A percentile compares a stretch with the other conserved stretches of the same genome.
phyloP scores from a whole-genome alignment of 2,888 invertebrate species.

The Xanthorhoe designata region DNA sequence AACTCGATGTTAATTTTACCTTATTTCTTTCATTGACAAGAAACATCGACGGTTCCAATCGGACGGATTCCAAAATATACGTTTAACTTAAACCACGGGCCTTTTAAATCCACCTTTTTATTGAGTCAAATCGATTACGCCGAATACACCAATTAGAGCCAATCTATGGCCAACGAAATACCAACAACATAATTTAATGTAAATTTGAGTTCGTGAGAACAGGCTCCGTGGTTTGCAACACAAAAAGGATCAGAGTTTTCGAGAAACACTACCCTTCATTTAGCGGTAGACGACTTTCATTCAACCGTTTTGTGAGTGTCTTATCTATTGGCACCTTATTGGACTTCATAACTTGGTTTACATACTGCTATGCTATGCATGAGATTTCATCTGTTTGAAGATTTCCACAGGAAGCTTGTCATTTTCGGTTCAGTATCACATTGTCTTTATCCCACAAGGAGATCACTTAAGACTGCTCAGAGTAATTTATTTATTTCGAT shows the following conservation, averaged over 20 bases:
- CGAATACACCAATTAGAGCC: constrained; percentile 42
- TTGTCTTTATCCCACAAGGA: no score
- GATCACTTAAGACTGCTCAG: no score
- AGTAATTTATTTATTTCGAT: no score
- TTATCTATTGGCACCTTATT: not conserved
- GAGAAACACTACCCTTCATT: constrained; percentile 4
- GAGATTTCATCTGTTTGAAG: no score
- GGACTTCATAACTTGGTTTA: no score
- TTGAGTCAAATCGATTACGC: constrained; percentile 30
- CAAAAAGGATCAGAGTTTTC: constrained; percentile 53
- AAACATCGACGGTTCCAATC: not conserved
- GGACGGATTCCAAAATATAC: not conserved
- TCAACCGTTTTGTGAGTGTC: not conserved
- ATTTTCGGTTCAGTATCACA: no score
- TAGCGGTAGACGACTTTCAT: constrained; percentile 5
- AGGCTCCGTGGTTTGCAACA: constrained; percentile 50
- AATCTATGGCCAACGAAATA: constrained; percentile 43
- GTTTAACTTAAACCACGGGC: constrained; percentile 1
- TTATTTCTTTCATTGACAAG: not conserved
- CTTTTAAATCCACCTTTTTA: constrained; percentile 25
- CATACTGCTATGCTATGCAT: no score
- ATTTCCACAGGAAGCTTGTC: no score
- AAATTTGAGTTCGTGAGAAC: constrained; percentile 62
- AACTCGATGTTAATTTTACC: not conserved
- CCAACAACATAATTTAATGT: constrained; percentile 48